These are phyloP conservation scores for Tinamus guttatus DNA, from an alignment of 2,113 vertebrate species.

Conservation along the genomic window DNA sequence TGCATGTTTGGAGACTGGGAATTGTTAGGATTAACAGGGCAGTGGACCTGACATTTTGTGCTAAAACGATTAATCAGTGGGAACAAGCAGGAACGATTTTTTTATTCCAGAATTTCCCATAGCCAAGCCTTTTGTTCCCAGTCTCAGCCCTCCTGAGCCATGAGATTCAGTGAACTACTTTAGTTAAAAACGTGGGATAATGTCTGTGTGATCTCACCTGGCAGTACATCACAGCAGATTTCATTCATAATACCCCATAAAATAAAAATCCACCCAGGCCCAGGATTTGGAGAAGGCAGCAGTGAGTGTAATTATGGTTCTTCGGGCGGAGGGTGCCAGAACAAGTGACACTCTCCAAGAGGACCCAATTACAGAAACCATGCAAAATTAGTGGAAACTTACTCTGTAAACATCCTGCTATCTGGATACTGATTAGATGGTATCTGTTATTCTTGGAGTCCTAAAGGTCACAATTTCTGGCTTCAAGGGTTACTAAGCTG, in stretches of 20 bases:
- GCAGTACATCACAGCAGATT: background rate
- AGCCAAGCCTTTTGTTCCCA: background rate
- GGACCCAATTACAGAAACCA: conserved; percentile 41
- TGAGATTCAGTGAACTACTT: background rate
- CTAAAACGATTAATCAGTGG: background rate
- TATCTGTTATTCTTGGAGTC: conserved; percentile 57
- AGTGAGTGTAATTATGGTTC: background rate
- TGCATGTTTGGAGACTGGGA: background rate
- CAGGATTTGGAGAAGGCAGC: background rate
- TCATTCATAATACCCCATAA: background rate
- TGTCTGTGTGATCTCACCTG: background rate
- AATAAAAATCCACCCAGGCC: background rate
- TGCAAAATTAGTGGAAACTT: conserved; percentile 69
- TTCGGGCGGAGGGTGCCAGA: background rate
- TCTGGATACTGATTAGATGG: conserved; percentile 70
- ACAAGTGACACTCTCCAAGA: conserved; percentile 7
- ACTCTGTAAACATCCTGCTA: conserved; percentile 64
- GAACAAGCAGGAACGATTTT: background rate
- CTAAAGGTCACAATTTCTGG: conserved; percentile 71
- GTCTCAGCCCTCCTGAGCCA: background rate
- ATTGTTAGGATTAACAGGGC: background rate
- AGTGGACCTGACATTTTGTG: background rate
- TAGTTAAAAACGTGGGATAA: background rate
- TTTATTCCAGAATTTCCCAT: background rate
- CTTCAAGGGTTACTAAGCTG: conserved; percentile 70